Base-by-base conservation (phyloP, 2,888 invertebrate species). In the Ctena decussata region DNA sequence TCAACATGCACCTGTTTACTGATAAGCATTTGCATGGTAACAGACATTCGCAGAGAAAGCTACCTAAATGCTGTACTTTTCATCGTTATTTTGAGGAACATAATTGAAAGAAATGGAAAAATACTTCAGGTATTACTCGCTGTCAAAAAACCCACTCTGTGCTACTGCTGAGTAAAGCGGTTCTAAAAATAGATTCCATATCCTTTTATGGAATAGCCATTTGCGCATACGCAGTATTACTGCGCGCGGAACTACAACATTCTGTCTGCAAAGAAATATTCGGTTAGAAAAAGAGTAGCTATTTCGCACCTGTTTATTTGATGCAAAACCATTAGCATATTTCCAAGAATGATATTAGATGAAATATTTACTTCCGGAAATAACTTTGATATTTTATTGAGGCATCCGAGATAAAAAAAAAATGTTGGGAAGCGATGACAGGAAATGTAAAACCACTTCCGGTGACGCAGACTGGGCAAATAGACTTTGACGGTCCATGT, bases 181-280 rank as follows among this genome's bases (percentile, higher is more conserved):
- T 41, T 77, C 88, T 88, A 88, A 79, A 85, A 88, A 88, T 88
- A 88, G 88, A 76, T 53, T 78, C 27, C 30, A 53, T 81, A 71
- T 81, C 88, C 88, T 88, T 88, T 88, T 88, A 88, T 85, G 88
- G 88, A 88, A 76, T 82, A 84, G 84, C 73, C 83, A 75, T 79
- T 69, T 79, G 69, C 83, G 32, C 77, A 76, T 77, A 72, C 78
- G 75, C 80, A 76, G 80, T 85, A 83, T 84, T 69, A 80, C 37
- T 69, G 44, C 72, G 77, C 82, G 21, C 76, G 76, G 79, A 35
- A 88, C 79, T 78, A 77, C 79, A 85, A 84, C 84, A 88, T 88
- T 85, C 88, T 37, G 49, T 73, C 53, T 81, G 72, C 12, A 72
- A 24, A 41, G 72, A 39, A 15, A 72, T 72, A 35, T 35, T 57